A percentile compares a stretch with the other conserved stretches of the same genome.
Conservation (phyloP, 2,113 vertebrate genomes). For the Meles meles region DNA sequence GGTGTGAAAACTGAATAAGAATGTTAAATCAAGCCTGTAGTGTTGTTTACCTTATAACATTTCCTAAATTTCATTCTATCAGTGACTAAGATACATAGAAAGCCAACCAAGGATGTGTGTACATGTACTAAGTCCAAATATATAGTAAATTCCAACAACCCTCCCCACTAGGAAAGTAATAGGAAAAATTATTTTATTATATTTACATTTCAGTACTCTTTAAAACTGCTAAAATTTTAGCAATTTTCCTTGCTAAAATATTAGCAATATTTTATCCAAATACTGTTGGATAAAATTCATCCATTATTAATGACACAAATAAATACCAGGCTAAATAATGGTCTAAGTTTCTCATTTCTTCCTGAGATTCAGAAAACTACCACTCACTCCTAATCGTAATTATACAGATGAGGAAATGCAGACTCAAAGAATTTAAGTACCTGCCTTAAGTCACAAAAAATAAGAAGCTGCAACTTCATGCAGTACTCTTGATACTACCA, state of each 20-base stretch:
- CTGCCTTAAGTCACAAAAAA: neutral
- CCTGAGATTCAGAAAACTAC: neutral
- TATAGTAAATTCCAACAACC: neutral
- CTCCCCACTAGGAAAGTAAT: neutral
- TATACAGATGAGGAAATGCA: neutral
- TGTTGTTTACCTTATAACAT: neutral
- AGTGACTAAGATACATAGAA: neutral
- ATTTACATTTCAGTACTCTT: neutral
- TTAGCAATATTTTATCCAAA: neutral
- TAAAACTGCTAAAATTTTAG: neutral
- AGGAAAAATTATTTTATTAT: neutral
- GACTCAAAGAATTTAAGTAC: neutral
- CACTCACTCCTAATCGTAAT: neutral
- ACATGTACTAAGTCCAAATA: neutral
- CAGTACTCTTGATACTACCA: neutral
- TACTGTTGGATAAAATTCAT: neutral
- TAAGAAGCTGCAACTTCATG: neutral
- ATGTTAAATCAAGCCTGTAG: neutral
- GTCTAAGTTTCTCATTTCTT: neutral
- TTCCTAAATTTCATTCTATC: neutral
- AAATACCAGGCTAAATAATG: neutral
- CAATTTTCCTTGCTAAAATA: neutral
- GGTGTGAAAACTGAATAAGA: neutral
- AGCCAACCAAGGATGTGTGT: neutral
- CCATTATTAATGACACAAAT: neutral